phyloP scores from a whole-genome alignment of 2,797 vertebrate species.

The Eidolon dupreanum region DNA sequence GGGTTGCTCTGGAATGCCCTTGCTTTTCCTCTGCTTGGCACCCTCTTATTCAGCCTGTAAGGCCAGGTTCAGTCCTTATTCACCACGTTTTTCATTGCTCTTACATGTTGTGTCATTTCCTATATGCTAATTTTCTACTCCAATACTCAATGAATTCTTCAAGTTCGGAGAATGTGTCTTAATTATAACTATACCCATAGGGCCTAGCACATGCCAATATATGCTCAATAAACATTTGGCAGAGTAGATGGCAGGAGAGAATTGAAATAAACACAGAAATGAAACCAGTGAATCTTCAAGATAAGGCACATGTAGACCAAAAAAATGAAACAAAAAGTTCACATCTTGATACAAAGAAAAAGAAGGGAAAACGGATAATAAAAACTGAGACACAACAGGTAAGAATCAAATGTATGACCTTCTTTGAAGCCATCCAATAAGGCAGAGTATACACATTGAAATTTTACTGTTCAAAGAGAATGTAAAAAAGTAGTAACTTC shows the following conservation, averaged over 20 bases:
- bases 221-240: constrained; percentile 16
- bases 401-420: constrained; percentile 63
- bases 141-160: not conserved
- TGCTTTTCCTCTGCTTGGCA: not conserved
- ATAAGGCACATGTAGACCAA: not conserved
- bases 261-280: constrained; percentile 54
- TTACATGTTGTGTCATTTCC: not conserved
- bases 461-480: constrained; percentile 73
- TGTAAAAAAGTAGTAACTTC: constrained; percentile 65
- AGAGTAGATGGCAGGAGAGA: not conserved
- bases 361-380: constrained; percentile 30
- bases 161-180: constrained; percentile 31
- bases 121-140: not conserved
- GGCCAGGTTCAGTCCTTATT: not conserved
- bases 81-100: not conserved
- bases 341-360: constrained; percentile 37
- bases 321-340: constrained; percentile 23
- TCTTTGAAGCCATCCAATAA: constrained; percentile 63
- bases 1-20: not conserved
- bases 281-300: constrained; percentile 25
- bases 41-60: not conserved
- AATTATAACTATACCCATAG: not conserved
- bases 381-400: constrained; percentile 63
- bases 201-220: not conserved
- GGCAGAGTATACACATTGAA: constrained; percentile 62